phyloP scores from a whole-genome alignment of 2,113 vertebrate genomes.

The Hippocampus comes region DNA sequence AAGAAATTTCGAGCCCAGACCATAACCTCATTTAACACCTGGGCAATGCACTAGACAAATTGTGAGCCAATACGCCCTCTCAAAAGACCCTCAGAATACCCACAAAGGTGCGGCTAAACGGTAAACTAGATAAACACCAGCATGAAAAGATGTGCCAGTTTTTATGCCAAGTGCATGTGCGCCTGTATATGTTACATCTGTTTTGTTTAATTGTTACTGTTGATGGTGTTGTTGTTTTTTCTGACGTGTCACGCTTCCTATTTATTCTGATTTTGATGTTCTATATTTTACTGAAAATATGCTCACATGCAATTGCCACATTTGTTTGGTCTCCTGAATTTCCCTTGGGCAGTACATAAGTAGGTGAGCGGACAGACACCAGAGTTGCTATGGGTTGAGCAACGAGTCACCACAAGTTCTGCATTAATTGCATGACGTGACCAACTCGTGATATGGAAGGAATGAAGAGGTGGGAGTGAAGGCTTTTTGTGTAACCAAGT shows the following conservation, averaged over 20 bases:
- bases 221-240: not conserved
- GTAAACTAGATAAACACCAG: too few relatives aligned
- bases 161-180: too few relatives aligned
- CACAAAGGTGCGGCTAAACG: too few relatives aligned
- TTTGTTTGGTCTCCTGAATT: not conserved
- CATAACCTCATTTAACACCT: not conserved
- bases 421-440: constrained; percentile 17
- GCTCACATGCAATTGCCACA: not conserved
- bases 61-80: too few relatives aligned
- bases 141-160: too few relatives aligned
- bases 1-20: not conserved
- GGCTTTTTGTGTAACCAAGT: constrained; percentile 20
- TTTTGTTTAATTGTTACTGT: not conserved
- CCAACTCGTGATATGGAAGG: constrained; percentile 28
- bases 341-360: not conserved
- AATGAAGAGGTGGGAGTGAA: constrained; percentile 3
- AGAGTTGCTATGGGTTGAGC: constrained; percentile 37
- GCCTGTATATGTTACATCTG: too few relatives aligned
- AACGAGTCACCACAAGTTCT: constrained; percentile 39
- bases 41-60: not conserved
- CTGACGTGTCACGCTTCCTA: not conserved
- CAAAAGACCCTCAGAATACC: too few relatives aligned
- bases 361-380: constrained; percentile 1
- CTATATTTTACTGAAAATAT: not conserved
- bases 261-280: not conserved